Percentiles rank a stretch among this genome's conserved stretches.
phyloP scores from a whole-genome alignment of 2,113 vertebrate genomes.

The Osmerus eperlanus region DNA sequence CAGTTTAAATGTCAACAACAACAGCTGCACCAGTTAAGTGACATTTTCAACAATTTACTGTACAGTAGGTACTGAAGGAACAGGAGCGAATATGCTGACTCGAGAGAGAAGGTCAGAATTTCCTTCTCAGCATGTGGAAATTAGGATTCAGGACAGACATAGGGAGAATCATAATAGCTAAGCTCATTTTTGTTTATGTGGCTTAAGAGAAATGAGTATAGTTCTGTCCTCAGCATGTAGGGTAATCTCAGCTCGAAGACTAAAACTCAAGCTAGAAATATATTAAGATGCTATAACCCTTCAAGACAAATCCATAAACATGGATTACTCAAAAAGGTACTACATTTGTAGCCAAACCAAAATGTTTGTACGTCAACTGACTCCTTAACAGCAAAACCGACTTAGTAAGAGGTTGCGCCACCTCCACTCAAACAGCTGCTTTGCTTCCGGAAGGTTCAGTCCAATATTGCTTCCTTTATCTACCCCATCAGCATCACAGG shows the following conservation, averaged over 20 bases:
- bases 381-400: no score
- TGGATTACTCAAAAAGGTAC: no score
- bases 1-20: conserved; percentile 21
- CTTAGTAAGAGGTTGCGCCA: no score
- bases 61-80: neutral
- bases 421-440: no score
- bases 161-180: neutral
- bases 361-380: no score
- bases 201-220: neutral
- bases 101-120: neutral
- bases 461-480: no score
- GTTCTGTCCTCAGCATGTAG: neutral
- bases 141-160: neutral
- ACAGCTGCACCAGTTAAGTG: neutral
- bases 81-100: neutral
- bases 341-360: no score
- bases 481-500: neutral
- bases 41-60: conserved; percentile 11
- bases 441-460: no score
- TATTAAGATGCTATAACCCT: no score
- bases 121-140: neutral
- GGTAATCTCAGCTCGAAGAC: neutral
- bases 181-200: no score
- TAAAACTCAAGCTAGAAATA: no score
- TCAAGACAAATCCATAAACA: no score